Base-by-base conservation (phyloP, 2,113 vertebrate genomes). In the Hipposideros armiger region DNA sequence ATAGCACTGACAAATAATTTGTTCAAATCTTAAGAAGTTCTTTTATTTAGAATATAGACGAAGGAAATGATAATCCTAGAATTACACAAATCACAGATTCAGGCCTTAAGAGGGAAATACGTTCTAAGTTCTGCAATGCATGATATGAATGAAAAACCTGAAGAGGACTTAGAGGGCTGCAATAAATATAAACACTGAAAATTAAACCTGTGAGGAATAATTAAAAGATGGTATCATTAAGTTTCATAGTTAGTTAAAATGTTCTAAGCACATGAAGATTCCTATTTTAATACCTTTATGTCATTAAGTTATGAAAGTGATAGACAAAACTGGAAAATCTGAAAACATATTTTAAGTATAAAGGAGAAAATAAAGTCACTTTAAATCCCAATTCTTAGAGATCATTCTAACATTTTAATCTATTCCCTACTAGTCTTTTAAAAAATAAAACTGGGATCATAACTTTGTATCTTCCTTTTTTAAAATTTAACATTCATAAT, bases 151-250 rank as follows among this genome's bases (percentile, higher is more conserved):
- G 58, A 84, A 66, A 83, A 76, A 77, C 60, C 0, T 60, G 26
- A 67, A 77, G 70, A 90, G 4, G 50, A 87, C 13, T 72, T 73
- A 80, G n/a, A 85, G 26, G 6, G n/a, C 3, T 78, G 9, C 15
- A 58, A 95, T 66, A 95, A 91, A 70, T 54, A 84, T 50, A 80
- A 86, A 91, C 42, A 86, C 20, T 70, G 7, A 91, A 86, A 76
- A 50, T 60, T 76, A 90, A 85, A 86, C 72, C 72, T 50, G 17
- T 91, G 56, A 80, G 50, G 40, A 91, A 95, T 82, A 92, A 82
- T 67, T 30, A 80, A 73, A 83, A 76, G 69, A 88, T n/a, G 54
- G 72, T 7, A 89, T 76, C 47, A 69, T 56, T 47, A 92, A 58
- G 24, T 87, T 56, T 92, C 47, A 47, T 56, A 81, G 30, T 76